phyloP scores from a whole-genome alignment of 2,888 invertebrate species.

The Drosophila kanekoi region DNA sequence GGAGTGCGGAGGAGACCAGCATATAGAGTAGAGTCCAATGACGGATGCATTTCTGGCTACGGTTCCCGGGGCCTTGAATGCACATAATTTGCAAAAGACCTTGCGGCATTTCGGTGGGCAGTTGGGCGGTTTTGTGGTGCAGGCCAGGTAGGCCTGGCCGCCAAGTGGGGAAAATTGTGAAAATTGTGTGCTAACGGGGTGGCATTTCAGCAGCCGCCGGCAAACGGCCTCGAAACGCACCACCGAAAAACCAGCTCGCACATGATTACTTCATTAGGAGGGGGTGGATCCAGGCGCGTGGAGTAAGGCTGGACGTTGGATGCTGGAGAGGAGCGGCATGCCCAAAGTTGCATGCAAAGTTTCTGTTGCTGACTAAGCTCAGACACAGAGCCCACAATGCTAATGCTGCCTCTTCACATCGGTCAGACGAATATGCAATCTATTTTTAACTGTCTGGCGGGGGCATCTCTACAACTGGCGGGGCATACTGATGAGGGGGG shows the following conservation, averaged over 20 bases:
- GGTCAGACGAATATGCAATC: slow-evolving; percentile 71
- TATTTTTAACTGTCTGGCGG: slow-evolving; percentile 74
- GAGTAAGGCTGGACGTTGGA: not conserved
- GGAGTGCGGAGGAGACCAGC: not conserved
- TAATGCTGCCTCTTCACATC: slow-evolving; percentile 29
- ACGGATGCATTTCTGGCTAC: slow-evolving; percentile 58
- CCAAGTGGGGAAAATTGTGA: slow-evolving; percentile 42
- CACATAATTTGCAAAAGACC: slow-evolving; percentile 57
- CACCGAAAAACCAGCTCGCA: slow-evolving; percentile 63
- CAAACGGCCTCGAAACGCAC: slow-evolving; percentile 58
- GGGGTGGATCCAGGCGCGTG: not conserved
- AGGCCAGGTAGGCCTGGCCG: slow-evolving; percentile 35
- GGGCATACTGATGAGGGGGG: not conserved
- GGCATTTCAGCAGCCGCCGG: slow-evolving; percentile 28
- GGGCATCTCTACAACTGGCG: slow-evolving; percentile 31
- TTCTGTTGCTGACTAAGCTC: slow-evolving; percentile 49
- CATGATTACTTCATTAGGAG: slow-evolving; percentile 36
- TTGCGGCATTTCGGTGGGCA: slow-evolving; percentile 25
- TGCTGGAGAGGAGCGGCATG: not conserved
- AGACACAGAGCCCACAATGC: slow-evolving; percentile 30
- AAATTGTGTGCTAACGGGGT: slow-evolving; percentile 36
- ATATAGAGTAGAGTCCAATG: slow-evolving; percentile 6
- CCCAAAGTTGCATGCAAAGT: not conserved
- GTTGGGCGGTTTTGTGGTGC: slow-evolving; percentile 5
- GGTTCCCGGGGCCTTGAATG: slow-evolving; percentile 44